phyloP scores from a whole-genome alignment of 2,888 invertebrate species.

The Euspilapteryx auroguttella region DNA sequence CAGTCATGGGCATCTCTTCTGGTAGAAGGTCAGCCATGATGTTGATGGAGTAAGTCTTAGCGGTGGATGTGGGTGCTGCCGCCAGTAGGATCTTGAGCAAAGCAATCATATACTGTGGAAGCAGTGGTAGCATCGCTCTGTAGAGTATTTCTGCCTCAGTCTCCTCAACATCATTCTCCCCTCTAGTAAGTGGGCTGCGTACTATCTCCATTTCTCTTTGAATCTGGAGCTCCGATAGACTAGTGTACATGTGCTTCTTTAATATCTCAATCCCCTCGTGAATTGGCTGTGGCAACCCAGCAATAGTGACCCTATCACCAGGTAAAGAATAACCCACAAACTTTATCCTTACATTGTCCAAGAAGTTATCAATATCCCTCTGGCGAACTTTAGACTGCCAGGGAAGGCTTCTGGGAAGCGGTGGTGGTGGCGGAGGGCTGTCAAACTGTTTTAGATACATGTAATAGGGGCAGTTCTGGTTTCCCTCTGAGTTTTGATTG shows the following conservation, averaged over 20 bases:
- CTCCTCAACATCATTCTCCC: slow-evolving; percentile 76
- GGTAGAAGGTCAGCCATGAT: slow-evolving; percentile 97
- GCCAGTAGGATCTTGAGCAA: slow-evolving; percentile 94
- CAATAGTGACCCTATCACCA: slow-evolving; percentile 84
- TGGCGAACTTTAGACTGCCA: slow-evolving; percentile 96
- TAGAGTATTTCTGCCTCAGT: slow-evolving; percentile 90
- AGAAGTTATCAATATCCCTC: slow-evolving; percentile 89
- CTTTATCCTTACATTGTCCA: slow-evolving; percentile 89
- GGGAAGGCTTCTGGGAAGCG: slow-evolving; percentile 70
- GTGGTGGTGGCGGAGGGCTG: slow-evolving; percentile 47
- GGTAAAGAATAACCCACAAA: slow-evolving; percentile 94
- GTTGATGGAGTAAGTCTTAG: slow-evolving; percentile 95
- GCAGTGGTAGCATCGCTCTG: slow-evolving; percentile 90
- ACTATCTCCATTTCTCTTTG: slow-evolving; percentile 90
- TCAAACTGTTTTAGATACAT: slow-evolving; percentile 48
- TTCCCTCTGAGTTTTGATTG: slow-evolving; percentile 16
- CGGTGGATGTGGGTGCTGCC: slow-evolving; percentile 98
- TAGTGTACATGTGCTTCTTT: slow-evolving; percentile 91
- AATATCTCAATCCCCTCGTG: slow-evolving; percentile 93
- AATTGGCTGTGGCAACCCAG: slow-evolving; percentile 95
- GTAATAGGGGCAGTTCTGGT: slow-evolving; percentile 37
- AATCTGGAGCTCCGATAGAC: slow-evolving; percentile 89
- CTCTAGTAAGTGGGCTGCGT: slow-evolving; percentile 85
- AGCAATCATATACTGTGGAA: slow-evolving; percentile 98
- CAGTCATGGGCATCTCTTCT: slow-evolving; percentile 96